Conservation (phyloP, 2,888 invertebrate genomes). For the Ditylenchus weischeri region DNA sequence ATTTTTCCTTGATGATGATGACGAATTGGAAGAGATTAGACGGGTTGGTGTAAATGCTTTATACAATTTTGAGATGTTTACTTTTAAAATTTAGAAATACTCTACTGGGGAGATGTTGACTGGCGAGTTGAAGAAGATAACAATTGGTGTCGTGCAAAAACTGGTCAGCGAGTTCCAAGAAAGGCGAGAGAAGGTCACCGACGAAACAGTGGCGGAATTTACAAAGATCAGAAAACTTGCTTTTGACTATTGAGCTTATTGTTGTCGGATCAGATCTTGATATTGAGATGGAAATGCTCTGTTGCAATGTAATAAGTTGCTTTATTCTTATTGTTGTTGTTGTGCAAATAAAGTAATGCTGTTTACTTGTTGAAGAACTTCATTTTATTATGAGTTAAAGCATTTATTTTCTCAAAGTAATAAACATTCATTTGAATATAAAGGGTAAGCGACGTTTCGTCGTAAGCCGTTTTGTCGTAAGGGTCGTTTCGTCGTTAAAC, state of each 20-base stretch:
- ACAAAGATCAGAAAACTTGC: constrained; percentile 75
- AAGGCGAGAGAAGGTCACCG: constrained; percentile 75
- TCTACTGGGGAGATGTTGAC: constrained; percentile 83
- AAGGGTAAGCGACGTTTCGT: too few species aligned
- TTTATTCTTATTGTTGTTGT: not conserved
- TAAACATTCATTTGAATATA: not conserved
- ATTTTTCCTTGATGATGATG: constrained; percentile 92
- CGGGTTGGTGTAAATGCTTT: constrained; percentile 60
- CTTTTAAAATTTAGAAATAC: constrained; percentile 67
- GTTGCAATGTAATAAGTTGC: not conserved
- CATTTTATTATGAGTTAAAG: not conserved
- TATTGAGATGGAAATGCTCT: not conserved
- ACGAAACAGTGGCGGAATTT: constrained; percentile 77
- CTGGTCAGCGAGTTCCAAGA: constrained; percentile 80
- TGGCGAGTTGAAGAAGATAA: constrained; percentile 86
- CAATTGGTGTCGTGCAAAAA: constrained; percentile 73
- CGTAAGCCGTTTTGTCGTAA: too few species aligned
- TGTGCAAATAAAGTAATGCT: not conserved
- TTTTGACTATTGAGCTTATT: constrained; percentile 20
- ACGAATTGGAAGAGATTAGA: constrained; percentile 73
- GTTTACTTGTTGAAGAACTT: too few species aligned
- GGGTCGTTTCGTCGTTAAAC: too few species aligned
- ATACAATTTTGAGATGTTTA: not conserved
- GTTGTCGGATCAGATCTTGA: not conserved
- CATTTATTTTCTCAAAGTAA: not conserved